Percentiles rank a stretch among this genome's conserved stretches.
Conservation (phyloP, 2,888 invertebrate species). For the Odontocolon sp. region DNA sequence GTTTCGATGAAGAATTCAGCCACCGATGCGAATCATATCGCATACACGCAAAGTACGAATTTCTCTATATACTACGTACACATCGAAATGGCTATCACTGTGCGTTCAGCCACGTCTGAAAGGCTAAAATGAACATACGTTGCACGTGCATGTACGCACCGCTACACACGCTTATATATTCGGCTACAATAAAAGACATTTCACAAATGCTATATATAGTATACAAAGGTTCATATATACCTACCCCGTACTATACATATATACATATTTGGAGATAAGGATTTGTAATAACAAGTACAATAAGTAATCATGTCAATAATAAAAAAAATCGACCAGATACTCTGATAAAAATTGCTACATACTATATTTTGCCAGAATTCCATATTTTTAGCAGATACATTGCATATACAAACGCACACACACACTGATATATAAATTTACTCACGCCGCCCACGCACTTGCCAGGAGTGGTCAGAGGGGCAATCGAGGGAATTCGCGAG, state of each 20-base stretch:
- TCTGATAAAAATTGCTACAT: not conserved
- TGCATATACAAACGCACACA: not conserved
- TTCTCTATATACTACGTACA: not conserved
- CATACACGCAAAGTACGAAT: not conserved
- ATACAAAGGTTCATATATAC: not conserved
- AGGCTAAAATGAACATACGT: no score
- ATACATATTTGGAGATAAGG: no score
- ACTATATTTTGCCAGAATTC: not conserved
- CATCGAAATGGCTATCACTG: no score
- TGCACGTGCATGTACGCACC: no score
- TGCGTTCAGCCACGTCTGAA: no score
- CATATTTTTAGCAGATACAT: not conserved
- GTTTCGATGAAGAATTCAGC: constrained; percentile 19
- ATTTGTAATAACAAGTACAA: no score
- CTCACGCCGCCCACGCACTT: constrained; percentile 17
- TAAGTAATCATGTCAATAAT: no score
- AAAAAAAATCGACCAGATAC: no score
- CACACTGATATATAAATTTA: not conserved
- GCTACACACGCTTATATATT: no score
- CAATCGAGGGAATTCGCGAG: not conserved
- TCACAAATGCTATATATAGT: not conserved
- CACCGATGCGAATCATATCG: constrained; percentile 19
- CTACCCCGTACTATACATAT: no score
- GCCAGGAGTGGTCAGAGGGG: not conserved
- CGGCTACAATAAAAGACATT: no score